Base-by-base conservation (phyloP, 2,888 invertebrate species). In the Cancer borealis region DNA sequence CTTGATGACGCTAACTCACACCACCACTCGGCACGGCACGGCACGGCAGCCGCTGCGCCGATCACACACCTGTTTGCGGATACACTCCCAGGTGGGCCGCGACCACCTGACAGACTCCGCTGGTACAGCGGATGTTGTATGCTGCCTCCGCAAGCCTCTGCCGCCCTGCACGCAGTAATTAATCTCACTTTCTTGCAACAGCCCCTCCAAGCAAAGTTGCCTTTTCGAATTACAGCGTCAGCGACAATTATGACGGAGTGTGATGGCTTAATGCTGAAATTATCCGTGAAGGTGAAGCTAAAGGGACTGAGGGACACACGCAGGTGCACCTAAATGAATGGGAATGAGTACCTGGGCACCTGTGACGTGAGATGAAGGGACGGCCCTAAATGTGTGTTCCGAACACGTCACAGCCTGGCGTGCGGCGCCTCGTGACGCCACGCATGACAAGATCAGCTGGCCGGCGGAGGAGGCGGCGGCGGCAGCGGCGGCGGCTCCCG, bases 391-490 rank as follows among this genome's bases (percentile, higher is more conserved):
- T n/a, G 90, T 46, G 88, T 30, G 49, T 90, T 14, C 49, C 26
- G 54, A 49, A 30, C 54, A 54, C 54, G 90, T 90, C 30, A 26
- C 30, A 21, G 5, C n/a, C 10, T 30, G 30, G 90, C 54, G 90
- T 90, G 90, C 54, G 30, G 90, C 30, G 49, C 73, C 79, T 79
- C 92, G 92, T 92, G 92, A 92, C 92, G 92, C 79, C 45, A 47
- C 45, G 66, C 92, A 88, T 92, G 92, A 92, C 88, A 88, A 54
- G 87, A 92, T 92, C 92, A 92, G 92, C 92, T 92, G 88, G 87
- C 14, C 30, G n/a, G 47, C 3, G 30, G 91, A 17, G 73, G 79
- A 45, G 47, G 47, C 60, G 45, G 46, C 21, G 45, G 45, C 45
- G 10, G 45, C 45, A 21, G 45, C 3, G 30, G 91, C 39, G 73